These are phyloP conservation scores for Protomyctophum bolini DNA, from an alignment of 2,113 vertebrate genomes.

Conservation along the genomic window DNA sequence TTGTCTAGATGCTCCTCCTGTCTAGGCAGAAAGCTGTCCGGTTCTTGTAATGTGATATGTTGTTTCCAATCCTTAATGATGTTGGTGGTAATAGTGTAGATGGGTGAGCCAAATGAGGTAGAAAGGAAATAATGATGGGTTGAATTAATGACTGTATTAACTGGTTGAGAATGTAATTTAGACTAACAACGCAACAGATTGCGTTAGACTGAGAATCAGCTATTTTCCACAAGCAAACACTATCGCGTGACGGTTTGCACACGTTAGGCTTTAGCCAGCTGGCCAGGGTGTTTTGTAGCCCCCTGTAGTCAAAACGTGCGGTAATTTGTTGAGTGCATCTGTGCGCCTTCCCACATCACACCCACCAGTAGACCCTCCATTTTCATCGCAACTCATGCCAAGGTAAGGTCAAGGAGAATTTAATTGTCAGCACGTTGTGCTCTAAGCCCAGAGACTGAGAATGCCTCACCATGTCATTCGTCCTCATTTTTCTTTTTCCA, in stretches of 20 bases:
- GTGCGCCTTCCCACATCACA: constrained; percentile 40
- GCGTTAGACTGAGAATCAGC: too few relatives aligned
- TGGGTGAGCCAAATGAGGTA: neutral
- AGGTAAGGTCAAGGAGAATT: constrained; percentile 62
- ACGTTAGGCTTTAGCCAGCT: constrained; percentile 10
- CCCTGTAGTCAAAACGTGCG: constrained; percentile 23
- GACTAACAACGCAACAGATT: too few relatives aligned
- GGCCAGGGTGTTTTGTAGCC: constrained; percentile 12
- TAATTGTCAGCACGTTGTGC: constrained; percentile 33
- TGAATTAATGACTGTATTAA: neutral
- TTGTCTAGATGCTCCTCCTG: constrained; percentile 44
- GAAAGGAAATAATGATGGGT: neutral
- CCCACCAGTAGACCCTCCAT: constrained; percentile 26
- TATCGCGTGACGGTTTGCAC: too few relatives aligned
- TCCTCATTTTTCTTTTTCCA: neutral
- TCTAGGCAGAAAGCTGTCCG: constrained; percentile 37
- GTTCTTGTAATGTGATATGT: too few relatives aligned
- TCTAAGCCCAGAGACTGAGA: constrained; percentile 18
- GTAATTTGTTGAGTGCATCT: constrained; percentile 59
- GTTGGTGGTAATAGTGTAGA: neutral
- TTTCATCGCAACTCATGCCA: constrained; percentile 52
- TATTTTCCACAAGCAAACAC: too few relatives aligned
- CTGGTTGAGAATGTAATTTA: neutral
- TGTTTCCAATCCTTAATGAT: neutral
- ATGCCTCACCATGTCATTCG: constrained; percentile 5